Base-by-base conservation (phyloP, 2,113 vertebrate species). In the Anoura caudifer region DNA sequence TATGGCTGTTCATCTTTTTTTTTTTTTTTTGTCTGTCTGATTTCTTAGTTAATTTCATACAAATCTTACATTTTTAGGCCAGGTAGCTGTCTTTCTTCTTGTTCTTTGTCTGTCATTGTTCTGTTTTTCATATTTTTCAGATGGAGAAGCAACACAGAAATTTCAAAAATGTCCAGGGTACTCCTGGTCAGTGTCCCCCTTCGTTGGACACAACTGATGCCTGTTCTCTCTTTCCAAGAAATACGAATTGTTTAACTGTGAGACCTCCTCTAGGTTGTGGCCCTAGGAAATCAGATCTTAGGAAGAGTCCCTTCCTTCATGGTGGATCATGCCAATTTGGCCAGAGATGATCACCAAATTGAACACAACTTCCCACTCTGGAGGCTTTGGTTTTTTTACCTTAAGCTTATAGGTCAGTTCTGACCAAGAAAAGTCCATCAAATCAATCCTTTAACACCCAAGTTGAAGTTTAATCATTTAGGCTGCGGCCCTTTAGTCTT, bases 241-340 rank as follows among this genome's bases (percentile, higher is more conserved):
- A 97, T 97, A 96, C 97, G 97, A 97, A 92, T 98, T 97, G 90
- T 95, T 97, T 97, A 93, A 96, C 96, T 97, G 85, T 97, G 94
- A 97, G 90, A 97, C 91, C 85, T 96, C 84, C 83, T 96, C 69
- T 90, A 97, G 75, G 90, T 91, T 96, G 95, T 97, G 96, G 95
- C 96, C 97, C 97, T 96, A 95, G 95, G 95, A 96, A 95, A 89
- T 97, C 95, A 94, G 76, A 88, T 87, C 72, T 95, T 97, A 82
- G 95, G 96, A 85, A 97, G 77, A 94, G 84, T 96, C 77, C 69
- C 61, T 96, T 96, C 22, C 69, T 97, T 92, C 85, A 54, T 95
- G 63, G 82, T 96, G 94, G 56, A 95, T 95, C 92, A 92, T 97
- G 67, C 61, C 90, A 52, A 89, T 95, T 94, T 96, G 94, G 94